These are phyloP conservation scores for Pyrgus malvae DNA, from an alignment of 2,888 invertebrate species.

Conservation along the genomic window DNA sequence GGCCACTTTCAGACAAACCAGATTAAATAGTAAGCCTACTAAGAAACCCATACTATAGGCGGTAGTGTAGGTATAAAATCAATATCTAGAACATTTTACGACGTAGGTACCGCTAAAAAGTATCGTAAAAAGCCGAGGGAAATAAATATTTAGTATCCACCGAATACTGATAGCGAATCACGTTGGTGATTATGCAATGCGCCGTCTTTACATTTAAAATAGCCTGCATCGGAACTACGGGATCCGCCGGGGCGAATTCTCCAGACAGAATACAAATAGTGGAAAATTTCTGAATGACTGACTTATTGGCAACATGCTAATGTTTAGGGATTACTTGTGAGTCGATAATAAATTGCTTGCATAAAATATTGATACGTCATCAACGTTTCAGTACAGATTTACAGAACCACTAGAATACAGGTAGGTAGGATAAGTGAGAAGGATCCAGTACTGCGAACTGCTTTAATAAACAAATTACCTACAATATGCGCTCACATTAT, in stretches of 20 bases:
- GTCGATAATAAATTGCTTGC: conserved; percentile 34
- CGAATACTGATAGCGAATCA: conserved; percentile 75
- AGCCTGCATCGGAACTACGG: conserved; percentile 74
- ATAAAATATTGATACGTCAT: conserved; percentile 17
- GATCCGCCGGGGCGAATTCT: conserved; percentile 65
- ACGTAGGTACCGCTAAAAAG: conserved; percentile 50
- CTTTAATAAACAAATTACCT: background rate
- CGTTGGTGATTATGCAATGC: conserved; percentile 77
- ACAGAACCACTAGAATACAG: conserved; percentile 8
- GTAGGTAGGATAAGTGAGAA: too few species aligned
- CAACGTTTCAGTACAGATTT: background rate
- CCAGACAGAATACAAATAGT: conserved; percentile 76
- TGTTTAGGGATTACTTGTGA: conserved; percentile 45
- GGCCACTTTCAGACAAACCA: conserved; percentile 4
- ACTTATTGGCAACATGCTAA: conserved; percentile 55
- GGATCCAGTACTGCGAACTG: conserved; percentile 11
- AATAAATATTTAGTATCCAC: conserved; percentile 75
- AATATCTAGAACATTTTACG: conserved; percentile 55
- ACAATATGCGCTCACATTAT: too few species aligned
- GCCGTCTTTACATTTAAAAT: conserved; percentile 76
- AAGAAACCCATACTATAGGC: conserved; percentile 28
- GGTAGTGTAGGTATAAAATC: conserved; percentile 42
- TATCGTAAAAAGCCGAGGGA: conserved; percentile 57
- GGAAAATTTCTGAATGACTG: conserved; percentile 70
- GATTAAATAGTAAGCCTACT: background rate